These are phyloP conservation scores for Bellardia bayeri DNA, from an alignment of 2,888 invertebrate species.

Conservation along the genomic window DNA sequence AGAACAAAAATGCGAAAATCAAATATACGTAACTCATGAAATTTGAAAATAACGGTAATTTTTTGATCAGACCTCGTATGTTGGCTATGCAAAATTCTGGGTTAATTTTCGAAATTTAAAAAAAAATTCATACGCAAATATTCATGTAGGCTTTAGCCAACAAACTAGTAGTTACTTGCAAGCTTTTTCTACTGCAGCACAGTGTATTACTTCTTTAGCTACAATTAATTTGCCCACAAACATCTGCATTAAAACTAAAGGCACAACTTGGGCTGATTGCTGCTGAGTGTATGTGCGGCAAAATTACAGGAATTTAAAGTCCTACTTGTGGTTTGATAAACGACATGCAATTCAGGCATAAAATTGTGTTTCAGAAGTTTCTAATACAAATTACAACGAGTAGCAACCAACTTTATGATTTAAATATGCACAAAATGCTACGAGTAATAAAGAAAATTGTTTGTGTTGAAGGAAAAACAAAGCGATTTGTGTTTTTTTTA, in stretches of 20 bases:
- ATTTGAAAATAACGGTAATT: no score
- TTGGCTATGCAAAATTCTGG: no score
- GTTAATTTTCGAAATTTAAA: no score
- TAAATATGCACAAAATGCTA: constrained; percentile 1
- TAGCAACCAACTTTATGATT: background rate
- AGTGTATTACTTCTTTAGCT: constrained; percentile 14
- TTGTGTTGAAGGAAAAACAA: background rate
- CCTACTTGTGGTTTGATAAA: constrained; percentile 9
- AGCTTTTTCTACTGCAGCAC: no score
- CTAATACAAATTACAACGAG: background rate
- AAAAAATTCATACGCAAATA: no score
- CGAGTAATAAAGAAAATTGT: background rate
- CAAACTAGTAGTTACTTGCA: no score
- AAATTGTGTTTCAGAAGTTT: constrained; percentile 16
- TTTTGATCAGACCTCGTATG: no score
- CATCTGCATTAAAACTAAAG: constrained; percentile 18
- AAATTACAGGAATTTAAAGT: constrained; percentile 20
- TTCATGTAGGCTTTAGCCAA: no score
- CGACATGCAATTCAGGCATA: constrained; percentile 43
- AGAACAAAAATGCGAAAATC: no score
- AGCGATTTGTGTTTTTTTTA: background rate
- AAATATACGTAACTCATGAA: no score
- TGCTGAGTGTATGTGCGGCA: background rate
- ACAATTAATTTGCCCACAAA: constrained; percentile 19
- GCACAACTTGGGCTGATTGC: background rate